Evolutionary conservation across 1,140 invertebrate genomes (phyloP), one percentile per base, ranked within the genome.

Genomic region (Diorhabda elongata): DNA sequence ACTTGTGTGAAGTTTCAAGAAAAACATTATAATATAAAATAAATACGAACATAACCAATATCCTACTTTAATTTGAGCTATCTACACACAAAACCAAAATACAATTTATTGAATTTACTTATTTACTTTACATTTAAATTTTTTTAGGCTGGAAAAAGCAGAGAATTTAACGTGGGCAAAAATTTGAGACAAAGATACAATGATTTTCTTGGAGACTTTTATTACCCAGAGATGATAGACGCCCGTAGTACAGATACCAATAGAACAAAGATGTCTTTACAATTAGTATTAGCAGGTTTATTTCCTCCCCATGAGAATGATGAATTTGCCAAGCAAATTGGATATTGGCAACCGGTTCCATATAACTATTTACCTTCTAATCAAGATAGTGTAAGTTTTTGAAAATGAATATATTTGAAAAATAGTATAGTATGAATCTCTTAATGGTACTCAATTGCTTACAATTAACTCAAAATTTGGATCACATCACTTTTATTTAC

Each of bases 321-420:
- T 74, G 82, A 87, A 62, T 94, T 94, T 86, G 85, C 93, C 73
- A 78, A 83, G 26, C 26, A 26, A 26, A 26, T 26, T 26, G 26
- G 26, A 26, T 26, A 26, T 26, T 97, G 95, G 95, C 92, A 93
- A 74, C 95, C 95, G 0, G 89, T 97, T 73, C 92, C 95, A 0
- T 88, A 97, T 47, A 73, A 73, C 61, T 71, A 67, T 56, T 26
- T 68, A 3, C 62, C 73, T 0, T 61, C 68, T 58, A 7, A 41
- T 44, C 43, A 69, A 41, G 75, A 76, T 62, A 68, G 44, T 60
- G 71, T 71, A 64, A 44, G 61, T 67, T 26, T 60, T 60, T 3
- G 8, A 11, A 41, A 11, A 60, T 60, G 42, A 26, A 26, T 26
- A 26, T 26, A 26, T 26, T 26, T 26, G 26, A 1, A 26, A 26